Evolutionary conservation across 2,888 invertebrate genomes (phyloP).

Genomic region (Panorpa germanica): DNA sequence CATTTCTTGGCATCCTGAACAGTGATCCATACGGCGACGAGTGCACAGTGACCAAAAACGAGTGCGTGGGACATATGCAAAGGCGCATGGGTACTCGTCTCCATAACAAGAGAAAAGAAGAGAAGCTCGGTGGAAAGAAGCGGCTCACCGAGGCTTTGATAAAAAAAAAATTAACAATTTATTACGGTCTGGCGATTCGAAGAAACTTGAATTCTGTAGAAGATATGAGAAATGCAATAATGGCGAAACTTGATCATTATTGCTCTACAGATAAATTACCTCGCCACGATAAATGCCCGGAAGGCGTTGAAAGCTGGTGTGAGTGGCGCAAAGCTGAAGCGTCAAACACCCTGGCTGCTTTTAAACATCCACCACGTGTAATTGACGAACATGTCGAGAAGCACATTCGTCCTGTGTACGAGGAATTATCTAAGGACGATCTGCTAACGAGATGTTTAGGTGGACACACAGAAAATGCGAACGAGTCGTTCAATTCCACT

Average conservation of each 20-base stretch:
- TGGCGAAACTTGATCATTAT: slow-evolving; percentile 13
- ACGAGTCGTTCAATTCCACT: slow-evolving; percentile 14
- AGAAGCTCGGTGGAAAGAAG: slow-evolving; percentile 14
- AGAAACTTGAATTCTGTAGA: slow-evolving; percentile 12
- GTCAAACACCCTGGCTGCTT: slow-evolving; percentile 1
- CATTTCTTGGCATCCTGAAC: slow-evolving; percentile 8
- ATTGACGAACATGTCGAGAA: slow-evolving; percentile 9
- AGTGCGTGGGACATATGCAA: slow-evolving; percentile 13
- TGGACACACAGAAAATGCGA: slow-evolving; percentile 13
- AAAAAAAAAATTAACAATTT: slow-evolving; percentile 14
- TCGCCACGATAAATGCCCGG: slow-evolving; percentile 13
- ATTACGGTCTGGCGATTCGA: slow-evolving; percentile 14
- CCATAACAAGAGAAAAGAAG: slow-evolving; percentile 9
- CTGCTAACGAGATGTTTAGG: slow-evolving; percentile 10
- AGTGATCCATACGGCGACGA: slow-evolving; percentile 9
- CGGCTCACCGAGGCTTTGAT: slow-evolving; percentile 13
- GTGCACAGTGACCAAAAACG: slow-evolving; percentile 9
- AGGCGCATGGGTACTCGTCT: slow-evolving; percentile 14
- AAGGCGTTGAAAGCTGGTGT: slow-evolving; percentile 14
- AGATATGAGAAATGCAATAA: slow-evolving; percentile 14
- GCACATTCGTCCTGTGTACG: slow-evolving; percentile 9
- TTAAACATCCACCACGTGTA: slow-evolving; percentile 10
- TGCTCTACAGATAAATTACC: slow-evolving; percentile 14
- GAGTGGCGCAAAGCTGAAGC: slow-evolving; percentile 12
- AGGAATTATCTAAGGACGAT: slow-evolving; percentile 9